These are phyloP conservation scores for Drosophila bocqueti DNA, from an alignment of 1,140 invertebrate genomes.

Conservation along the genomic window DNA sequence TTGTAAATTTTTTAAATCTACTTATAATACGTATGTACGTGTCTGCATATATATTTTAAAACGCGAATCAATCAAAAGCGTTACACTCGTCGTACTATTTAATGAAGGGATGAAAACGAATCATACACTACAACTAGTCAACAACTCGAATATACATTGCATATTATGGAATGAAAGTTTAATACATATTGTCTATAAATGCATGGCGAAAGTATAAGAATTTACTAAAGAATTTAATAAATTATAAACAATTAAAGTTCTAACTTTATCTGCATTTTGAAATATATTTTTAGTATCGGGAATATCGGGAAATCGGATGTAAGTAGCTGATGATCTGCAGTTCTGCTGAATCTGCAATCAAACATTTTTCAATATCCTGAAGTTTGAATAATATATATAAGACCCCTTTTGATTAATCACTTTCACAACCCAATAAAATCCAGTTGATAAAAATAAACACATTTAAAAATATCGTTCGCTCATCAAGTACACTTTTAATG, in stretches of 20 bases:
- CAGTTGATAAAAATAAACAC: background rate
- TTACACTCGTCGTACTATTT: conserved; percentile 46
- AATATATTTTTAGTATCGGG: background rate
- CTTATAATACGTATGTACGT: conserved; percentile 29
- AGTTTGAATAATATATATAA: no score
- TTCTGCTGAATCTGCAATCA: no score
- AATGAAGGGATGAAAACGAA: conserved; percentile 21
- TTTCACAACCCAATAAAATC: background rate
- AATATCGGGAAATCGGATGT: no score
- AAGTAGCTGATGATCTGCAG: background rate
- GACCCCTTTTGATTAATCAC: background rate
- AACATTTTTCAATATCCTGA: no score
- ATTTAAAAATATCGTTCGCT: conserved; percentile 7
- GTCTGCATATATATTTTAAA: conserved; percentile 34
- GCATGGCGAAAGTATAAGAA: conserved; percentile 51
- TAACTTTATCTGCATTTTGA: background rate
- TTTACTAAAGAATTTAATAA: conserved; percentile 61
- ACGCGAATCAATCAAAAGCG: conserved; percentile 54
- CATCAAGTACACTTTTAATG: conserved; percentile 46
- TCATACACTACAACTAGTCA: conserved; percentile 53
- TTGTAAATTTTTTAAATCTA: conserved; percentile 69
- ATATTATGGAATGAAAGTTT: conserved; percentile 32
- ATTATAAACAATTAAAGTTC: conserved; percentile 27
- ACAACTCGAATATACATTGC: conserved; percentile 44
- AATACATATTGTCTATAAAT: conserved; percentile 48